These are phyloP conservation scores for Anneissia japonica DNA, from an alignment of 35 echinoderm and acorn worm genomes.

Conservation along the genomic window DNA sequence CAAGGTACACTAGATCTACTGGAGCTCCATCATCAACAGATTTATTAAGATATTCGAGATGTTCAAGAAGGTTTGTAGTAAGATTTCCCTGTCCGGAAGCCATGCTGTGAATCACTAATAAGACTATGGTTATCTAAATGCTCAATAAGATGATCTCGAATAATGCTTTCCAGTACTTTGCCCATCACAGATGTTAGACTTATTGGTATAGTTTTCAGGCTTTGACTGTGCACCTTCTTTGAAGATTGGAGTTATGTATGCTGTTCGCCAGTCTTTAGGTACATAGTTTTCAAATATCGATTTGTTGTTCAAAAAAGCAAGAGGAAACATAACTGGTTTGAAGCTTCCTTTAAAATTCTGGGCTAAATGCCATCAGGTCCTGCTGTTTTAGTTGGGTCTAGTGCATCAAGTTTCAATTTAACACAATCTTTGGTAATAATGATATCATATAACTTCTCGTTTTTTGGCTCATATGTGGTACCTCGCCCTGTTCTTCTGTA, in stretches of 20 bases:
- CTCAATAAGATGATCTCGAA: constrained; percentile 20
- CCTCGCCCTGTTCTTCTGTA: constrained; percentile 13
- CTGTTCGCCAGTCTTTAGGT: neutral
- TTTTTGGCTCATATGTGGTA: neutral
- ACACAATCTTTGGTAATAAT: constrained; percentile 12
- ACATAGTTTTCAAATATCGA: neutral
- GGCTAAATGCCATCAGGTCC: constrained; percentile 6
- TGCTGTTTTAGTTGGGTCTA: neutral
- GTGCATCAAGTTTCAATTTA: neutral
- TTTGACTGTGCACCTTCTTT: neutral
- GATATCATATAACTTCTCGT: neutral
- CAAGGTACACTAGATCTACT: constrained; percentile 23
- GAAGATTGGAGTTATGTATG: neutral
- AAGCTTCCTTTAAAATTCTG: neutral
- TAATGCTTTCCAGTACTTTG: constrained; percentile 29
- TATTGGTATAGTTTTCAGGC: constrained; percentile 11
- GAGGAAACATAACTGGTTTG: neutral
- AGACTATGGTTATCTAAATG: constrained; percentile 29
- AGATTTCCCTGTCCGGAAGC: constrained; percentile 34
- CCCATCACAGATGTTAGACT: constrained; percentile 17
- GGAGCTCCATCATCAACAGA: constrained; percentile 28
- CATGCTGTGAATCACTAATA: constrained; percentile 19
- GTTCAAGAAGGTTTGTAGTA: constrained; percentile 33
- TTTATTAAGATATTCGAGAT: constrained; percentile 16
- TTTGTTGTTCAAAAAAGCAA: neutral